These are phyloP conservation scores for Malurus splendens DNA, from an alignment of 2,797 vertebrate species.

Conservation along the genomic window DNA sequence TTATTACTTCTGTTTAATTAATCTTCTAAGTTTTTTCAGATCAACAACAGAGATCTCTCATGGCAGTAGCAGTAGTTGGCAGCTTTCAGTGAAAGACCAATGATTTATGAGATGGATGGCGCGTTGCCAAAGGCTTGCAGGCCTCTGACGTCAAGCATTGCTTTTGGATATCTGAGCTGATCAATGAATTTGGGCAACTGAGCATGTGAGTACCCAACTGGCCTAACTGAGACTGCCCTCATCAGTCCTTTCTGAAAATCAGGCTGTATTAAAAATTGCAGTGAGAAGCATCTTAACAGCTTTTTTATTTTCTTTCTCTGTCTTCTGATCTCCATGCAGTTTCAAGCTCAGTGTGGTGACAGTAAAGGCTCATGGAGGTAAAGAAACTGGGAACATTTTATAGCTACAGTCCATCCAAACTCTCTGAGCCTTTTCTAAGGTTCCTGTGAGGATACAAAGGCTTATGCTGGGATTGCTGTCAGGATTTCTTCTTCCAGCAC, in stretches of 20 bases:
- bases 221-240: background rate
- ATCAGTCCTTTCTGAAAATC: background rate
- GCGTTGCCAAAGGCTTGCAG: background rate
- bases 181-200: background rate
- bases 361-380: background rate
- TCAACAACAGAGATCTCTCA: background rate
- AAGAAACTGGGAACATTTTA: background rate
- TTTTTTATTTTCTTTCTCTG: background rate
- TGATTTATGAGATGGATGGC: background rate
- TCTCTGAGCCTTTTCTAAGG: background rate
- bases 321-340: background rate
- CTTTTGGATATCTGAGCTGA: background rate
- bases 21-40: background rate
- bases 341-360: background rate
- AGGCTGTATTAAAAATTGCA: background rate
- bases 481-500: background rate
- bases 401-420: background rate
- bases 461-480: background rate
- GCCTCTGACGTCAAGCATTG: background rate
- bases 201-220: background rate
- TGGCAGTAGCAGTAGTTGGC: background rate
- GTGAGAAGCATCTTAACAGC: background rate
- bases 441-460: background rate
- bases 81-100: background rate
- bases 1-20: conserved; percentile 4